phyloP scores from a whole-genome alignment of 2,113 vertebrate genomes.

The Coryphaenoides rupestris region DNA sequence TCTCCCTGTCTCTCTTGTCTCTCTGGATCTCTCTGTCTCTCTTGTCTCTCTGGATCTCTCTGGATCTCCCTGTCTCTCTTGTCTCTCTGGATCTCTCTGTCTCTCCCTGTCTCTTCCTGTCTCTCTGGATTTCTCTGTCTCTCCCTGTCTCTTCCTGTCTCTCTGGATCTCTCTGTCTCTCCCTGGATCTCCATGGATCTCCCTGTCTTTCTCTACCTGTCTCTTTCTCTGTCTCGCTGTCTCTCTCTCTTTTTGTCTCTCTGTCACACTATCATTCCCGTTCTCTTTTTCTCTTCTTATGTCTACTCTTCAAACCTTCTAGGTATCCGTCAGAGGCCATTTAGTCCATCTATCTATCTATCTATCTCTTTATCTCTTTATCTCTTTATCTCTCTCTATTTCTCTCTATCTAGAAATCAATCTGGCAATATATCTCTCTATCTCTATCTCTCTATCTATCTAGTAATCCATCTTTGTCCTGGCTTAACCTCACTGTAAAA shows the following conservation, averaged over 20 bases:
- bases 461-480: too few relatives aligned
- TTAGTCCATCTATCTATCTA: too few relatives aligned
- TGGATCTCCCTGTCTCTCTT: background rate
- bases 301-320: too few relatives aligned
- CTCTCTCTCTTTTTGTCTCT: constrained; percentile 3
- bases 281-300: too few relatives aligned
- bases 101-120: constrained; percentile 5
- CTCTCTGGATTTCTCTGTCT: constrained; percentile 17
- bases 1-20: background rate
- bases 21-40: background rate
- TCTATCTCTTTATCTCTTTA: too few relatives aligned
- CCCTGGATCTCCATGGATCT: constrained; percentile 2
- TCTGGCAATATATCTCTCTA: too few relatives aligned
- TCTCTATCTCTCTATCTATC: too few relatives aligned
- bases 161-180: background rate
- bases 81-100: background rate
- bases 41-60: constrained; percentile 8
- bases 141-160: background rate
- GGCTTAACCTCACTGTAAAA: too few relatives aligned
- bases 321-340: too few relatives aligned
- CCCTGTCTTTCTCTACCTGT: background rate
- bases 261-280: background rate
- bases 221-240: background rate
- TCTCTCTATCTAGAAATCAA: too few relatives aligned
- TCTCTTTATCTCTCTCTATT: too few relatives aligned